These are phyloP conservation scores for Crocuta crocuta DNA, from an alignment of 2,113 vertebrate genomes.

Conservation along the genomic window DNA sequence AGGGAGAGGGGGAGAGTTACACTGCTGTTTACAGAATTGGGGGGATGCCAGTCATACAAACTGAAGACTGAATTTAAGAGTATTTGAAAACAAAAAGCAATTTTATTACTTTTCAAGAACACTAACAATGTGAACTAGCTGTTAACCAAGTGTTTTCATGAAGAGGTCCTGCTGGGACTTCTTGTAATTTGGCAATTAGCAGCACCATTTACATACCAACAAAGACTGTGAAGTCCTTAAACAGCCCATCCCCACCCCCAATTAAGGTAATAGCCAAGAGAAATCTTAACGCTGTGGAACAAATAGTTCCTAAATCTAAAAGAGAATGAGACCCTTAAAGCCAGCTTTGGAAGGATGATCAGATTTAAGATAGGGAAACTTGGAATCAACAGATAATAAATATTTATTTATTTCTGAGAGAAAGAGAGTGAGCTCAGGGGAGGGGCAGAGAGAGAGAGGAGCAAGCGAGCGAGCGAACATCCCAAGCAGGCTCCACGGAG, in stretches of 20 bases:
- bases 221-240: conserved; percentile 53
- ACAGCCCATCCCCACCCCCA: not conserved
- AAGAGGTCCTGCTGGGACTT: conserved; percentile 69
- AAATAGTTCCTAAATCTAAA: conserved; percentile 27
- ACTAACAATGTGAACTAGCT: conserved; percentile 67
- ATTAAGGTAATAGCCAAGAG: not conserved
- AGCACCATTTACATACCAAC: conserved; percentile 57
- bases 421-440: no score
- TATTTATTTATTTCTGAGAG: not conserved
- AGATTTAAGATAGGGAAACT: not conserved
- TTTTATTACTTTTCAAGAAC: conserved; percentile 50
- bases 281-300: conserved; percentile 4
- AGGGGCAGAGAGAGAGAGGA: no score
- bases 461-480: no score
- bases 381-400: not conserved
- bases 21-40: conserved; percentile 33
- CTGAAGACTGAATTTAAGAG: conserved; percentile 64
- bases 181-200: conserved; percentile 64
- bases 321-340: not conserved
- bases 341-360: not conserved
- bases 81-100: conserved; percentile 67
- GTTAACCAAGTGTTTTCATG: conserved; percentile 61
- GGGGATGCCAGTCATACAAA: not conserved
- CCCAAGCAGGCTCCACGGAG: no score
- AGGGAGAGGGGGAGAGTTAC: not conserved